phyloP scores from a whole-genome alignment of 2,113 vertebrate species.

The Sula dactylatra region DNA sequence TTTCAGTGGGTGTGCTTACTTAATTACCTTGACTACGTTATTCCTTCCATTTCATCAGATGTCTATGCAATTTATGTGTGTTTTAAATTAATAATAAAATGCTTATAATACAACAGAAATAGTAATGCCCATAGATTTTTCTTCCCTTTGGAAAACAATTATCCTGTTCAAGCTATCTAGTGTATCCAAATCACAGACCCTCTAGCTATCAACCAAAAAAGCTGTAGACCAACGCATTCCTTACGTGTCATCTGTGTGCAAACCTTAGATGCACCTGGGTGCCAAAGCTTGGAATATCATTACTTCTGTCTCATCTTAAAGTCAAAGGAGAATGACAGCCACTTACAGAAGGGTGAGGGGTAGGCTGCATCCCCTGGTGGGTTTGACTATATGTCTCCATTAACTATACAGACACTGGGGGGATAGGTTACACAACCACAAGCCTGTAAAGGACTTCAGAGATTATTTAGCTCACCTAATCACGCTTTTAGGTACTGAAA shows the following conservation, averaged over 20 bases:
- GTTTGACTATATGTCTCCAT: neutral
- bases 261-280: neutral
- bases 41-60: neutral
- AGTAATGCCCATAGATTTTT: neutral
- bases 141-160: neutral
- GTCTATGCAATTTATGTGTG: neutral
- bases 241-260: neutral
- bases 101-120: neutral
- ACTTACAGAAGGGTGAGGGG: neutral
- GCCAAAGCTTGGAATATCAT: neutral
- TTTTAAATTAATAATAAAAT: neutral
- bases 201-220: neutral
- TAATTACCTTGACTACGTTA: neutral
- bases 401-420: neutral
- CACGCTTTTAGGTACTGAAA: neutral
- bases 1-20: neutral
- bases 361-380: neutral
- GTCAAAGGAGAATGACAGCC: neutral
- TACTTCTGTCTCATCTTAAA: neutral
- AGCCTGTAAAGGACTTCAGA: neutral
- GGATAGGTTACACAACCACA: neutral
- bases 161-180: neutral
- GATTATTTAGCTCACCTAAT: neutral
- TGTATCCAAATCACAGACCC: neutral
- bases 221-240: neutral